Percentiles rank a stretch among this genome's conserved stretches.
Conservation (phyloP, 2,113 vertebrate genomes). For the Etheostoma cragini region DNA sequence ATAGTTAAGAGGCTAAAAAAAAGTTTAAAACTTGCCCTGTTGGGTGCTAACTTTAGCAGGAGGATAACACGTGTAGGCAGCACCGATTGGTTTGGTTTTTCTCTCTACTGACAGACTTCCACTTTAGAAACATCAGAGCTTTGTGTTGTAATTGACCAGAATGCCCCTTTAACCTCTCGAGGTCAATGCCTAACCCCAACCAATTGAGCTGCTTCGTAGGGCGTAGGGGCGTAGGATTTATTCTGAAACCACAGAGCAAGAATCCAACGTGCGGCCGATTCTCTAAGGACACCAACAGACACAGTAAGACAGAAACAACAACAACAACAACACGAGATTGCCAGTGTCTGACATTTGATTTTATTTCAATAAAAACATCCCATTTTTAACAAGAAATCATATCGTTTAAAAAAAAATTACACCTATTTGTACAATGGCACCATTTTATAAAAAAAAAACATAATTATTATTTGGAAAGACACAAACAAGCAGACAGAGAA, state of each 20-base stretch:
- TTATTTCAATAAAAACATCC: slow-evolving; percentile 48
- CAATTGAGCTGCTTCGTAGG: too few relatives aligned
- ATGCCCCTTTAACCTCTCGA: too few relatives aligned
- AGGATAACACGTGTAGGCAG: too few relatives aligned
- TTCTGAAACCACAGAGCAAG: neutral
- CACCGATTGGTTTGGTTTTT: too few relatives aligned
- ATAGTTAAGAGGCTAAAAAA: too few relatives aligned
- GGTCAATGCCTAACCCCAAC: too few relatives aligned
- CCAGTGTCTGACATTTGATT: slow-evolving; percentile 27
- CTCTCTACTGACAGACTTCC: too few relatives aligned
- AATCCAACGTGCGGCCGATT: neutral
- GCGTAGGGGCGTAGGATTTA: too few relatives aligned
- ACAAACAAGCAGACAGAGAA: slow-evolving; percentile 14
- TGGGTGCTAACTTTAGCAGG: too few relatives aligned
- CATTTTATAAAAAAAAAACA: slow-evolving; percentile 57
- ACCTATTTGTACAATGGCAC: slow-evolving; percentile 39
- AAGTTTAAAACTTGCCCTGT: too few relatives aligned
- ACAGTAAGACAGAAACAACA: neutral
- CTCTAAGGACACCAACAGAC: slow-evolving; percentile 1
- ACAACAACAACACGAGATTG: neutral
- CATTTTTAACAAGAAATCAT: slow-evolving; percentile 21
- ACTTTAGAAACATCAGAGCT: too few relatives aligned
- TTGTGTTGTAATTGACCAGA: too few relatives aligned
- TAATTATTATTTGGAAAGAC: slow-evolving; percentile 7
- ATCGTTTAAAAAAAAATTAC: slow-evolving; percentile 28